Evolutionary conservation across 2,888 invertebrate genomes (phyloP), one percentile per base, ranked within the genome.

Genomic region (Acronicta psi): DNA sequence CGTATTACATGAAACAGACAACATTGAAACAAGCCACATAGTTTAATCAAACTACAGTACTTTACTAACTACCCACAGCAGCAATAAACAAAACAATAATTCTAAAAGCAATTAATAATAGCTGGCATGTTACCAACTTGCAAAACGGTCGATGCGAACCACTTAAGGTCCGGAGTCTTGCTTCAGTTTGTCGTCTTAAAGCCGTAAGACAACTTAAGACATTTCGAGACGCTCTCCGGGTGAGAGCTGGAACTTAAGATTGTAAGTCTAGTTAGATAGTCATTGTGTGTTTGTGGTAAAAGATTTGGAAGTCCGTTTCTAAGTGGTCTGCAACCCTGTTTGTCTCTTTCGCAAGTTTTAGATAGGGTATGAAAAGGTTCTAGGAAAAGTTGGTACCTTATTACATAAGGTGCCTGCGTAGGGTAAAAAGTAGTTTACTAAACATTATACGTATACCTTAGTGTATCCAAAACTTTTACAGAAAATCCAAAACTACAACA

Each of bases 101-200:
- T 77, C 49, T 56, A 72, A 58, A 52, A 59, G 68, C 81, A 75
- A 84, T 85, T 86, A 84, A 86, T 85, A 87, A 83, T 80, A 79
- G 69, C 81, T 87, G 87, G 88, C 86, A 80, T 75, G 64, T 65
- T 76, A 84, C 87, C 87, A 87, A 88, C 73, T 85, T 75, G 74
- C 82, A 80, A 80, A 80, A 78, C 69, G 82, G 80, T 83, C 68
- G 76, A 77, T 71, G 77, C 69, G 75, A 80, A 85, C 81, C 79
- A 79, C 79, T 84, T 79, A 79, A 77, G 79, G 73, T 73, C 56
- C 49, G 31, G 66, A 77, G 62, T 76, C 74, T 67, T 75, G 81
- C 73, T 77, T 74, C 62, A 82, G 81, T 84, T 73, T 82, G 82
- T 80, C 70, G 80, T 72, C 80, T 83, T 82, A 80, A 83, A 82